Conservation (phyloP, 2,888 invertebrate genomes). For the Digitonthophagus gazella region DNA sequence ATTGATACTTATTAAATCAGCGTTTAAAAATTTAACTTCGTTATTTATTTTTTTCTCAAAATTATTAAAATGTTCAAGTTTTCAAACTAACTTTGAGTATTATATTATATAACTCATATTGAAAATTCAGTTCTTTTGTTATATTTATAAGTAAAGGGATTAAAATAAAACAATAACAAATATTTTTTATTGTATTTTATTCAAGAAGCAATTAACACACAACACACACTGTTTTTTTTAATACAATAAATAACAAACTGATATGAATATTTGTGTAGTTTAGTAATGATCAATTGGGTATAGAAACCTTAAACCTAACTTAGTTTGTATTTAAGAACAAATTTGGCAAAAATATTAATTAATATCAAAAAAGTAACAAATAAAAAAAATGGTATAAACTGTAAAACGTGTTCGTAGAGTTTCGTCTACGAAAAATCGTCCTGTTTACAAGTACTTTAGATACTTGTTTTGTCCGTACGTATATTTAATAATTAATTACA, state of each 20-base stretch:
- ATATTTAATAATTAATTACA: neutral
- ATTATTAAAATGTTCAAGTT: too few relatives aligned
- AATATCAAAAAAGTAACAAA: neutral
- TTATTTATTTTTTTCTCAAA: too few relatives aligned
- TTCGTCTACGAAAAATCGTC: neutral
- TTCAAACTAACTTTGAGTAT: too few relatives aligned
- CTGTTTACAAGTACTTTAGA: neutral
- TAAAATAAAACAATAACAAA: too few relatives aligned
- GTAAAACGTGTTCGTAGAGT: neutral
- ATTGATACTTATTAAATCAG: too few relatives aligned
- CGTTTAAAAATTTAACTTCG: too few relatives aligned
- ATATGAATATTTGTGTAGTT: neutral
- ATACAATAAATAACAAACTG: neutral
- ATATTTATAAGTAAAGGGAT: too few relatives aligned
- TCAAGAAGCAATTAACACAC: neutral
- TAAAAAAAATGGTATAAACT: neutral
- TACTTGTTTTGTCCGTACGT: neutral
- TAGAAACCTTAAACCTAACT: neutral
- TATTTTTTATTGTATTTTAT: neutral
- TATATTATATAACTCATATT: too few relatives aligned
- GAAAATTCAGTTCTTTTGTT: too few relatives aligned
- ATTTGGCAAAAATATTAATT: neutral
- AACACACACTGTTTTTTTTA: neutral
- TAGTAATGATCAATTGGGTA: neutral
- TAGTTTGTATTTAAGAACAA: neutral